Evolutionary conservation across 92 coral and sea anemone genomes (phyloP), one percentile per base, ranked within the genome.

Genomic region (Actinostola sp.): DNA sequence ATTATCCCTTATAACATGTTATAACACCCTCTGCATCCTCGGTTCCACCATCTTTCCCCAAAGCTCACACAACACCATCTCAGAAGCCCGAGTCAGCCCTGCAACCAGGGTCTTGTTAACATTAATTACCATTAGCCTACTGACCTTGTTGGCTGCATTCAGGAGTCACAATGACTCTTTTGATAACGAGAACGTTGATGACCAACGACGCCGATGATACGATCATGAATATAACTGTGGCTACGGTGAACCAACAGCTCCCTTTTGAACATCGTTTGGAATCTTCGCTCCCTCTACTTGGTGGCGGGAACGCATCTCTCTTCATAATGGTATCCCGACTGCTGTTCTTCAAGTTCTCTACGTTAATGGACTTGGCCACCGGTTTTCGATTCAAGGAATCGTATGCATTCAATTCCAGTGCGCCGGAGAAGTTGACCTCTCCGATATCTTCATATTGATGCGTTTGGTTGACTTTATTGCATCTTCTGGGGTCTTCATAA

Each of bases 131-230:
- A n/a, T n/a, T 36, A 36, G 42, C 42, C 16, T 46, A 45, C 43
- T 4, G 14, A 23, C 41, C 70, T 67, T 44, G 48, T 61, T 35
- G 21, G 17, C 24, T 33, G 29, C n/a, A 45, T 10, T 59, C 35
- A 45, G 29, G 21, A 3, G 52, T 34, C 2, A 31, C 27, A 67
- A 67, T 45, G 15, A 32, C 31, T 11, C 56, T 59, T n/a, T 45
- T 67, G 58, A 67, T 28, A 17, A 67, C 27, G 1, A 67, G 59
- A 32, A 67, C 59, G 36, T 67, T 67, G 8, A 67, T 15, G 44
- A 32, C 34, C 72, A 67, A n/a, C 34, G 72, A 67, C 23, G 45
- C 60, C 53, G 38, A 46, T 8, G 50, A 21, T 9, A 63, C 17
- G 13, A 48, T 3, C 36, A 67, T 67, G 26, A 67, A 7, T 31